A percentile compares a stretch with the other conserved stretches of the same genome.
phyloP scores from a whole-genome alignment of 2,113 vertebrate genomes.

The Thamnophis sirtalis region DNA sequence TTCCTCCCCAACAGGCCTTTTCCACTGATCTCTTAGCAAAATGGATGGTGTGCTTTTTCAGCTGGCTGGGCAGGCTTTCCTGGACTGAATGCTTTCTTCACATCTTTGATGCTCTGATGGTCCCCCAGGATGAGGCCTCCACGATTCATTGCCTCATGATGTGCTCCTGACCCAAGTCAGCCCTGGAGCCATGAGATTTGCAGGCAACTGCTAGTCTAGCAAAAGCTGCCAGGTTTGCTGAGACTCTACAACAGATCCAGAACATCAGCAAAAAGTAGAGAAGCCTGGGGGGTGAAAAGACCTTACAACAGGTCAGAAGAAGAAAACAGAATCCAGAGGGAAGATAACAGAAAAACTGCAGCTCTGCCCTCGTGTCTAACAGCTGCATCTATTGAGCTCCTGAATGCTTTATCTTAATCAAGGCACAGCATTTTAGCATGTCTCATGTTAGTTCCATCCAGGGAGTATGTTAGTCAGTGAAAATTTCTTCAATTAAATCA shows the following conservation, averaged over 20 bases:
- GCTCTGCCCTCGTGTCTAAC: neutral
- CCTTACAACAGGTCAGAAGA: conserved; percentile 17
- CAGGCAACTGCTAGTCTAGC: conserved; percentile 58
- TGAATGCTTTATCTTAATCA: neutral
- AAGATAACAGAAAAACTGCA: conserved; percentile 5
- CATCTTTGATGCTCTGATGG: conserved; percentile 32
- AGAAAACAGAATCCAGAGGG: conserved; percentile 12
- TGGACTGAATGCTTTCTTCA: conserved; percentile 37
- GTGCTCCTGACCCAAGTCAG: conserved; percentile 42
- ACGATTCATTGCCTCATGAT: conserved; percentile 52
- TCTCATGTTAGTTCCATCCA: neutral
- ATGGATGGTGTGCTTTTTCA: neutral
- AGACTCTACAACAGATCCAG: conserved; percentile 41
- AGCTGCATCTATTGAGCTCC: neutral
- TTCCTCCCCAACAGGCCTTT: neutral
- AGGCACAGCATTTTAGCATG: neutral
- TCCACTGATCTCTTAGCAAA: conserved; percentile 1
- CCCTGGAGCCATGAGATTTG: conserved; percentile 38
- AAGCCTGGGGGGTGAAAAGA: conserved; percentile 29
- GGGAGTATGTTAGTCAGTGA: neutral
- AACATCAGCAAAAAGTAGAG: conserved; percentile 43
- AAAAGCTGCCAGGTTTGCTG: conserved; percentile 49
- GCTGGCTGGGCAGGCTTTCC: conserved; percentile 14
- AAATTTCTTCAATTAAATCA: neutral
- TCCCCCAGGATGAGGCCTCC: conserved; percentile 44